A percentile compares a stretch with the other conserved stretches of the same genome.
Conservation (phyloP, 2,888 invertebrate genomes). For the Gari tellinella region DNA sequence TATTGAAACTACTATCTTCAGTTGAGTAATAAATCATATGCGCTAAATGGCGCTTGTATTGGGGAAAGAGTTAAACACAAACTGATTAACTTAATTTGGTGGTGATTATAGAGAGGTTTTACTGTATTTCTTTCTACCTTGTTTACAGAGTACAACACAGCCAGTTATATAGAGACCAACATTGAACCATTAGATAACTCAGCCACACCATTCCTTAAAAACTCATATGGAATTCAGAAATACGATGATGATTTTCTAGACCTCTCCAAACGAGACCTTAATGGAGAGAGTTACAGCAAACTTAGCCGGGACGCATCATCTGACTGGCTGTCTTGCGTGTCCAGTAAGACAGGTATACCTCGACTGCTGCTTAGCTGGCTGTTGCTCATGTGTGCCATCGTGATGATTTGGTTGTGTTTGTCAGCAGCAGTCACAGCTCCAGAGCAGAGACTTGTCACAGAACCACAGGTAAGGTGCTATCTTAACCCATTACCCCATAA, state of each 20-base stretch:
- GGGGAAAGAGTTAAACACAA: no score
- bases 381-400: slow-evolving; percentile 85
- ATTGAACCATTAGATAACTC: slow-evolving; percentile 77
- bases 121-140: no score
- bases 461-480: slow-evolving; percentile 63
- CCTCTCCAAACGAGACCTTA: slow-evolving; percentile 57
- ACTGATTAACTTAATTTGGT: no score
- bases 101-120: no score
- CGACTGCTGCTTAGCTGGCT: slow-evolving; percentile 85
- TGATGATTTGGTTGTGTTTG: slow-evolving; percentile 86
- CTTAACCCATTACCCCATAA: no score
- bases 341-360: slow-evolving; percentile 86
- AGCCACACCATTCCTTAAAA: slow-evolving; percentile 79
- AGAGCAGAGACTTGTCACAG: slow-evolving; percentile 73
- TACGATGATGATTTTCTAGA: slow-evolving; percentile 59
- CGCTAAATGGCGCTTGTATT: no score
- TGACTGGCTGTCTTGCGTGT: slow-evolving; percentile 80
- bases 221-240: slow-evolving; percentile 66
- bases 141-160: slow-evolving; percentile 71
- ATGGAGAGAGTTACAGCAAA: not conserved
- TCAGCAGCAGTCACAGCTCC: slow-evolving; percentile 81
- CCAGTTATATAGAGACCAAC: slow-evolving; percentile 79
- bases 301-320: slow-evolving; percentile 29
- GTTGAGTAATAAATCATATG: no score
- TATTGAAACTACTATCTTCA: no score